Percentiles rank a stretch among this genome's conserved stretches.
These are phyloP conservation scores for Clepsis dumicolana DNA, from an alignment of 2,888 invertebrate genomes.

Conservation along the genomic window DNA sequence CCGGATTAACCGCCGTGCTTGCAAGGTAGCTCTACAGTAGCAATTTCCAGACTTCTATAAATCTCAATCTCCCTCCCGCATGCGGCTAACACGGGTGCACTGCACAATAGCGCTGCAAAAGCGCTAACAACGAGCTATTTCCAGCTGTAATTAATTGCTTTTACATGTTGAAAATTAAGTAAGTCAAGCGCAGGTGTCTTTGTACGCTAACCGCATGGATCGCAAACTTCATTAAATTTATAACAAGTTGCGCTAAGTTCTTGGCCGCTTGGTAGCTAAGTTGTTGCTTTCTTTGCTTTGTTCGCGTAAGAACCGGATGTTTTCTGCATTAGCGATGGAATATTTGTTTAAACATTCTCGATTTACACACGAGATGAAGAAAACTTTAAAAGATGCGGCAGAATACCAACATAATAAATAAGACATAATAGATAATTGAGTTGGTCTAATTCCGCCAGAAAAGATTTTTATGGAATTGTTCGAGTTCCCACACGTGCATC, in stretches of 20 bases:
- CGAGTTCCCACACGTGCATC: no score
- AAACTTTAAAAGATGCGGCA: no score
- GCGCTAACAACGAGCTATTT: slow-evolving; percentile 42
- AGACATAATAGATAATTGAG: no score
- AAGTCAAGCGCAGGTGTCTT: slow-evolving; percentile 44
- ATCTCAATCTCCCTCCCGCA: slow-evolving; percentile 38
- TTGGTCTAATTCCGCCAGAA: no score
- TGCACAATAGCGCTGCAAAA: slow-evolving; percentile 30
- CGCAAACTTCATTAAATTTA: slow-evolving; percentile 37
- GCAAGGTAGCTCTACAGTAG: slow-evolving; percentile 19
- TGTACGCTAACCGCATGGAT: slow-evolving; percentile 32
- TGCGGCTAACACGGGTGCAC: slow-evolving; percentile 26
- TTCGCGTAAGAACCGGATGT: background rate
- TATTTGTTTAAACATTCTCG: no score
- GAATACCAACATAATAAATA: no score
- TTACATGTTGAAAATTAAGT: slow-evolving; percentile 39
- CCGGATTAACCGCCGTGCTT: background rate
- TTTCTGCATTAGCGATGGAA: background rate
- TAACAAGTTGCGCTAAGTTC: slow-evolving; percentile 26
- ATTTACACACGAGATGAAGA: no score
- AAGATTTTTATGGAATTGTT: no score
- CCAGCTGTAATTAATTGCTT: slow-evolving; percentile 40
- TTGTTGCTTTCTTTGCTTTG: slow-evolving; percentile 6
- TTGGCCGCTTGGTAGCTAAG: background rate
- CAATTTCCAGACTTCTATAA: slow-evolving; percentile 34